Percentiles rank a stretch among this genome's conserved stretches.
These are phyloP conservation scores for Adoxophyes honmai DNA, from an alignment of 1,140 invertebrate species.

Conservation along the genomic window DNA sequence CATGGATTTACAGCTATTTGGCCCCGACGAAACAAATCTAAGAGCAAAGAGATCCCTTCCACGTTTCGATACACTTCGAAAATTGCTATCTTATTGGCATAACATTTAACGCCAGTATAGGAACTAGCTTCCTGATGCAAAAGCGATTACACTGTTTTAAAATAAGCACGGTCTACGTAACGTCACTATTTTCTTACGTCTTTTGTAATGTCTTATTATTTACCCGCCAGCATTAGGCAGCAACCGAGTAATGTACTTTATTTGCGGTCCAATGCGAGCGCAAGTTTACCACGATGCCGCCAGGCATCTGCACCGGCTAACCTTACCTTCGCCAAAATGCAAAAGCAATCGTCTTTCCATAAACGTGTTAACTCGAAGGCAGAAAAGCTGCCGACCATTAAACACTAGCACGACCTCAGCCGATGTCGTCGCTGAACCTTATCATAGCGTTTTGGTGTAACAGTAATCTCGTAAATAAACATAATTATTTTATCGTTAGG, in stretches of 20 bases:
- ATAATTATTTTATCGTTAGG: slow-evolving; percentile 38
- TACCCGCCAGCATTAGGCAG: no score
- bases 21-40: slow-evolving; percentile 64
- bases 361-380: no score
- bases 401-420: background rate
- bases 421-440: slow-evolving; percentile 24
- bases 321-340: no score
- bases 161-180: background rate
- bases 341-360: no score
- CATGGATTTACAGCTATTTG: slow-evolving; percentile 72
- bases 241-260: no score
- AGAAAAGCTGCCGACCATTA: no score
- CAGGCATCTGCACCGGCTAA: no score
- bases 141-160: background rate
- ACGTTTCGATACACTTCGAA: slow-evolving; percentile 19
- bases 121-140: slow-evolving; percentile 31
- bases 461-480: slow-evolving; percentile 55
- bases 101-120: slow-evolving; percentile 32
- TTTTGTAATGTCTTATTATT: background rate
- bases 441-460: slow-evolving; percentile 58
- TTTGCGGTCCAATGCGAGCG: no score
- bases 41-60: slow-evolving; percentile 53
- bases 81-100: slow-evolving; percentile 11
- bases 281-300: no score
- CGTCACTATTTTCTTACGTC: background rate